A percentile compares a stretch with the other conserved stretches of the same genome.
Conservation (phyloP, 2,113 vertebrate genomes). For the Psittacara wagleri region DNA sequence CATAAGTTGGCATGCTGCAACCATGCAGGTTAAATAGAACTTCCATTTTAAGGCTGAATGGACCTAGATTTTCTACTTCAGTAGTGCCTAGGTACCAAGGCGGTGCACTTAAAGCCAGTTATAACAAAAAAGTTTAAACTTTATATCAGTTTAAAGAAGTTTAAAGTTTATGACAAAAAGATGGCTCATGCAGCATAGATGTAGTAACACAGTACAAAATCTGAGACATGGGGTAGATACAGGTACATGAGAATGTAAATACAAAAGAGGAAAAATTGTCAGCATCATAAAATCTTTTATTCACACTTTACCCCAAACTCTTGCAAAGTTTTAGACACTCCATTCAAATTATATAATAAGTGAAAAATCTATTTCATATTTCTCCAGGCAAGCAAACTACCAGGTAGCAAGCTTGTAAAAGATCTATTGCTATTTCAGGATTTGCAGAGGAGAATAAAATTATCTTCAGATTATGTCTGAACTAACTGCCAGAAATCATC, state of each 20-base stretch:
- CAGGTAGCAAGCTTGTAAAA: background rate
- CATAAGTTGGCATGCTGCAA: background rate
- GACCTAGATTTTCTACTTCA: constrained; percentile 8
- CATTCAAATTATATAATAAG: background rate
- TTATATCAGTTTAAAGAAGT: no score
- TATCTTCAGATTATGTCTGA: background rate
- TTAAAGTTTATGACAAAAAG: background rate
- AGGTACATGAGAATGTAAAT: background rate
- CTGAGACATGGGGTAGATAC: background rate
- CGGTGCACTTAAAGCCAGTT: background rate
- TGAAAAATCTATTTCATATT: background rate
- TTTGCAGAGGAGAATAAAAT: background rate
- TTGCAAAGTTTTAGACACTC: background rate
- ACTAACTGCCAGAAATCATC: background rate
- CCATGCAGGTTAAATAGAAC: background rate
- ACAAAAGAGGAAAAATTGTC: background rate
- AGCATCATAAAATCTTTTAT: background rate
- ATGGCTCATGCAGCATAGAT: background rate
- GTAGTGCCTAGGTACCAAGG: background rate
- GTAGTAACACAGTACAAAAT: background rate
- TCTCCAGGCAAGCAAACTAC: background rate
- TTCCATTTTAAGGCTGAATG: constrained; percentile 13
- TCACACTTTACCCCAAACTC: background rate
- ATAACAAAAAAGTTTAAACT: background rate
- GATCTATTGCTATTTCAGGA: background rate